Evolutionary conservation across 2,888 invertebrate genomes (phyloP).

Genomic region (Toxonevra muliebris): DNA sequence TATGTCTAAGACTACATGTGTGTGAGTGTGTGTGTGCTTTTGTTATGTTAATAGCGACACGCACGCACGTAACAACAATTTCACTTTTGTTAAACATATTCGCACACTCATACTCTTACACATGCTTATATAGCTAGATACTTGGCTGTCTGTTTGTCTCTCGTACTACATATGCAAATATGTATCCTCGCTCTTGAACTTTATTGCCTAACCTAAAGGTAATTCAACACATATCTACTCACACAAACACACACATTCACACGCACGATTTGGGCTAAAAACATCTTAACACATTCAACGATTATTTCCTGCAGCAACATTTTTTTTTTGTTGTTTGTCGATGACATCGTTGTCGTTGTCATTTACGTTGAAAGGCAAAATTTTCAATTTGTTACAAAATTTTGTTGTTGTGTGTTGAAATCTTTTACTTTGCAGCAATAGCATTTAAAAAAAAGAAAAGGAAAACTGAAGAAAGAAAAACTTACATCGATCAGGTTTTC

Average conservation of each 20-base stretch:
- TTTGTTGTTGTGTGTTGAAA: background rate
- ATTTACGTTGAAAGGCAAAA: slow-evolving; percentile 11
- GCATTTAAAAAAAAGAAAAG: too few species aligned
- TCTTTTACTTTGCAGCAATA: background rate
- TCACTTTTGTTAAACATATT: slow-evolving; percentile 28
- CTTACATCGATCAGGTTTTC: background rate
- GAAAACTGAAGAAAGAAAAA: background rate
- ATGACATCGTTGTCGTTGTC: background rate
- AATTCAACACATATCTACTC: too few species aligned
- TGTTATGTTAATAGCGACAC: slow-evolving; percentile 34
- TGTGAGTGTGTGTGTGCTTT: slow-evolving; percentile 4
- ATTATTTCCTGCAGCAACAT: background rate
- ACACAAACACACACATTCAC: too few species aligned
- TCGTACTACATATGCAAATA: background rate
- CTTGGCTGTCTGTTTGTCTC: background rate
- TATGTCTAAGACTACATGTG: background rate
- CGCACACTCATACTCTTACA: background rate
- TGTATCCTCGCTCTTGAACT: slow-evolving; percentile 18
- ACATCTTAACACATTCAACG: slow-evolving; percentile 1
- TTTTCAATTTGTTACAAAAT: background rate
- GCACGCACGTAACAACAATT: slow-evolving; percentile 36
- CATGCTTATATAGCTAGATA: background rate
- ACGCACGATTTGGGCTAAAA: background rate
- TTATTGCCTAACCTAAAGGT: slow-evolving; percentile 12
- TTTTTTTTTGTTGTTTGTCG: background rate